These are phyloP conservation scores for Calliphora vicina DNA, from an alignment of 1,140 invertebrate genomes.

Conservation along the genomic window DNA sequence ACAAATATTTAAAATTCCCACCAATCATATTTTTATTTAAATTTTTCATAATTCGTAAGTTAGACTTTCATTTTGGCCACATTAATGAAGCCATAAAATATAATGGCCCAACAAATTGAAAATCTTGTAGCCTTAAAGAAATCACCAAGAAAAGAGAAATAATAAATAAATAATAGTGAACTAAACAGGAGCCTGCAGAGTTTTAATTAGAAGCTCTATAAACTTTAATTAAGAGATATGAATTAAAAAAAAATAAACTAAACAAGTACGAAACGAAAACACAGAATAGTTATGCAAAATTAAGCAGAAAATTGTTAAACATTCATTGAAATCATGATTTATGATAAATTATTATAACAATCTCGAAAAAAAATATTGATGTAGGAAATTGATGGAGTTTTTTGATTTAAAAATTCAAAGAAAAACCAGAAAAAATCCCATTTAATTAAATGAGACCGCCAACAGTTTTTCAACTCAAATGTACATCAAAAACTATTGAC, in stretches of 20 bases:
- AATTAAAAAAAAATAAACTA: not conserved
- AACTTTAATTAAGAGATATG: constrained; percentile 1
- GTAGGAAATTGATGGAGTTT: too few relatives aligned
- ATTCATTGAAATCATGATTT: not conserved
- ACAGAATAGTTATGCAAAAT: not conserved
- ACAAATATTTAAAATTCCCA: not conserved
- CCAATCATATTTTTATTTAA: not conserved
- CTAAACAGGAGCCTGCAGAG: constrained; percentile 18
- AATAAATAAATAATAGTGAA: not conserved
- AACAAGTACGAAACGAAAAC: not conserved
- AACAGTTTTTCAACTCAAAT: constrained; percentile 48
- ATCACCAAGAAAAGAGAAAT: not conserved
- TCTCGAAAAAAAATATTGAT: too few relatives aligned
- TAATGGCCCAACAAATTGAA: not conserved
- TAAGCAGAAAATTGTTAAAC: not conserved
- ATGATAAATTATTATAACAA: not conserved
- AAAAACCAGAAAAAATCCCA: constrained; percentile 46
- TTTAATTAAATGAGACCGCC: constrained; percentile 62
- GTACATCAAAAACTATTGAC: not conserved
- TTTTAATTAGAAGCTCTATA: constrained; percentile 28
- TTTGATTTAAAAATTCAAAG: too few relatives aligned
- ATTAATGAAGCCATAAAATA: constrained; percentile 14
- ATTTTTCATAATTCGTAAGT: not conserved
- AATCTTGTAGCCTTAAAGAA: constrained; percentile 1
- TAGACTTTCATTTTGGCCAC: not conserved